Evolutionary conservation across 2,888 invertebrate species (phyloP), one percentile per base, ranked within the genome.

Genomic region (Reticulitermes lucifugus): DNA sequence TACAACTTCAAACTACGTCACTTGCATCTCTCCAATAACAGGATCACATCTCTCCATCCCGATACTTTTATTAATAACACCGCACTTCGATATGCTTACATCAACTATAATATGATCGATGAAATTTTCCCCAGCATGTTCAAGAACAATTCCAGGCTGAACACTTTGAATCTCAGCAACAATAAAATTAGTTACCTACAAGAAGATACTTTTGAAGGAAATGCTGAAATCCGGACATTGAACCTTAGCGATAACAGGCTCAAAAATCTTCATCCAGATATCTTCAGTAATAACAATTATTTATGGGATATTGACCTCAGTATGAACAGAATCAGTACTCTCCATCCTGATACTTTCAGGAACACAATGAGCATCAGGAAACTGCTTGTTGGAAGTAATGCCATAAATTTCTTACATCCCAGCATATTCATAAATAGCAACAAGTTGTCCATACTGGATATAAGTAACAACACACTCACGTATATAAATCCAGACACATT

Each of bases 91-190:
- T 81, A 65, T 70, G 81, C 70, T 9, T 81, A 81, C 25, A 22
- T 81, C 9, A 70, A 59, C 29, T 10, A 81, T 25, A 81, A 81
- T 14, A 14, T 22, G n/a, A 22, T 81, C 65, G 70, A 14, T n/a
- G 70, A 81, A n/a, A 12, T 81, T 22, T 22, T n/a, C 7, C 81
- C 65, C 12, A 43, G 65, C 21, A 81, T 70, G 4, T 70, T 81
- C 43, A 41, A 46, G 22, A 81, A 81, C 35, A 81, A 81, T 81
- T 81, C 65, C 25, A 60, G 81, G 18, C 81, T 81, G 14, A 81
- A 41, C 25, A 81, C 41, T 3, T n/a, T 81, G 9, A 70, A 65
- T 14, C 25, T 81, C 6, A 81, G 65, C 59, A 70, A 81, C 41
- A 81, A 81, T 25, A 60, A 81, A 2, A 81, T 81, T 43, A 10